These are phyloP conservation scores for Gymnobelideus leadbeateri DNA, from an alignment of 2,113 vertebrate species.

Conservation along the genomic window DNA sequence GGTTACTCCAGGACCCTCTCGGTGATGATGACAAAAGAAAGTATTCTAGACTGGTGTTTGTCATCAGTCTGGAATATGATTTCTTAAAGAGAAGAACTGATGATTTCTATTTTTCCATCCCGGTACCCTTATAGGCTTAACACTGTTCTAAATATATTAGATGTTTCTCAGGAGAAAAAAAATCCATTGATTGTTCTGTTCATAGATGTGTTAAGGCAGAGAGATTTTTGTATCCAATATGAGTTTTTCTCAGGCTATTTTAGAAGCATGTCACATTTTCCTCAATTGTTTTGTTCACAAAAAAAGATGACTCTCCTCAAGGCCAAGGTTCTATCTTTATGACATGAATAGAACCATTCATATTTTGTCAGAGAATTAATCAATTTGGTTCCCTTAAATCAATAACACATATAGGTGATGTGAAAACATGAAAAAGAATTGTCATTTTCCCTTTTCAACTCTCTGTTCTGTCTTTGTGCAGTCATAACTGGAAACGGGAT, in stretches of 20 bases:
- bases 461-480: background rate
- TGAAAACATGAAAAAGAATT: background rate
- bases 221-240: background rate
- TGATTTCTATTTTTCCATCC: background rate
- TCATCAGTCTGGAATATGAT: background rate
- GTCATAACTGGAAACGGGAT: background rate
- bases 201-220: background rate
- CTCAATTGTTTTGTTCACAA: background rate
- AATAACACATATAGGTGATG: background rate
- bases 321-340: background rate
- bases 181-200: background rate
- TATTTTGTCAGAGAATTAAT: background rate
- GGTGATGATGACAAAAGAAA: background rate
- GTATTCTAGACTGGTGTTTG: background rate
- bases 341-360: background rate
- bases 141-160: background rate
- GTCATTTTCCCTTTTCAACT: background rate
- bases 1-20: background rate
- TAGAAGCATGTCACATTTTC: background rate
- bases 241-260: background rate
- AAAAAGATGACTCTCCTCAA: background rate
- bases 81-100: background rate
- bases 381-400: background rate
- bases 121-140: background rate
- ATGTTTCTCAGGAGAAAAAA: background rate